A percentile compares a stretch with the other conserved stretches of the same genome.
These are phyloP conservation scores for Poeciliopsis presidionis DNA, from an alignment of 2,797 vertebrate genomes.

Conservation along the genomic window DNA sequence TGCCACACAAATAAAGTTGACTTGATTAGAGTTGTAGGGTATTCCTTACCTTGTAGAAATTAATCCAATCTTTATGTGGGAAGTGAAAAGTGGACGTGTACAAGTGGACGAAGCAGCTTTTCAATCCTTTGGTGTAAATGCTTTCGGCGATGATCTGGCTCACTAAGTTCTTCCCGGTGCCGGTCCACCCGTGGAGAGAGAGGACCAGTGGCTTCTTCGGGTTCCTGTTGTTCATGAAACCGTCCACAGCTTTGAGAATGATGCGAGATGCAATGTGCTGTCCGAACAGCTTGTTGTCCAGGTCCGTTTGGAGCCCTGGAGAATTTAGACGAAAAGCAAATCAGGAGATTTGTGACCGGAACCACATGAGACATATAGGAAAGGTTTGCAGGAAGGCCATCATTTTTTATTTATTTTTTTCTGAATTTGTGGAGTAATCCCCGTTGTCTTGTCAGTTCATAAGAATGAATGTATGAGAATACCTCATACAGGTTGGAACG, in stretches of 20 bases:
- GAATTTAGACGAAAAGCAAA: background rate
- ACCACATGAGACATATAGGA: background rate
- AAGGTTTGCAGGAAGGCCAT: background rate
- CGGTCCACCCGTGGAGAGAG: slow-evolving; percentile 93
- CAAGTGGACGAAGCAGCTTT: slow-evolving; percentile 88
- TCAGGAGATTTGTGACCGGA: background rate
- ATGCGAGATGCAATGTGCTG: slow-evolving; percentile 91
- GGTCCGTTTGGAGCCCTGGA: slow-evolving; percentile 73
- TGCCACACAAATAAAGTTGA: too few species aligned
- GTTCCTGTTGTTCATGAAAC: slow-evolving; percentile 86
- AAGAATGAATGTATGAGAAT: too few species aligned
- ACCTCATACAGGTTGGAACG: too few species aligned
- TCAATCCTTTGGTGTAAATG: slow-evolving; percentile 85
- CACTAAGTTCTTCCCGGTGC: slow-evolving; percentile 94
- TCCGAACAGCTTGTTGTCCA: slow-evolving; percentile 87
- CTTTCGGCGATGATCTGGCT: slow-evolving; percentile 88
- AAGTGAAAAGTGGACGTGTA: slow-evolving; percentile 92
- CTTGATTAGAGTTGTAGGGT: too few species aligned
- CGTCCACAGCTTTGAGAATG: slow-evolving; percentile 86
- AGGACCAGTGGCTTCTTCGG: slow-evolving; percentile 92
- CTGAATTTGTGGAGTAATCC: too few species aligned
- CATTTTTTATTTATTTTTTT: too few species aligned
- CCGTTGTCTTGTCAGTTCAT: too few species aligned
- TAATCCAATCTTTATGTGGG: slow-evolving; percentile 61
- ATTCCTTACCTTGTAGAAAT: slow-evolving; percentile 85